phyloP scores from a whole-genome alignment of 2,113 vertebrate genomes.

The Epinephelus moara region DNA sequence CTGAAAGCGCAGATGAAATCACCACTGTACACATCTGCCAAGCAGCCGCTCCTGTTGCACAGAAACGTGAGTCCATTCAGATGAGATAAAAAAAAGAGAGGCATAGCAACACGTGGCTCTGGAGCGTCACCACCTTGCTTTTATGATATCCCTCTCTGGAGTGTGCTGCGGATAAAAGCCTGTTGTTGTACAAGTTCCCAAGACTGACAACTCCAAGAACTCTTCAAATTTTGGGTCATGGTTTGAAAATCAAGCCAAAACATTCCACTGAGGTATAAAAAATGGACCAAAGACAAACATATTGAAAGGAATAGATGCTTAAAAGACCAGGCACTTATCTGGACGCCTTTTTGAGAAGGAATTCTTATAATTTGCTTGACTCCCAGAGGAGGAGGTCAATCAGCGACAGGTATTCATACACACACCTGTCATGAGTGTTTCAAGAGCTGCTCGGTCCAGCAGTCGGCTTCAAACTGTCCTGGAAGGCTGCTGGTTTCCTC shows the following conservation, averaged over 20 bases:
- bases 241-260: slow-evolving; percentile 51
- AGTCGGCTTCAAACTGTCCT: slow-evolving; percentile 35
- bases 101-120: slow-evolving; percentile 56
- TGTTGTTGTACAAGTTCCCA: slow-evolving; percentile 48
- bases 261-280: slow-evolving; percentile 61
- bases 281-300: slow-evolving; percentile 37
- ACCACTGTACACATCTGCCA: slow-evolving; percentile 78
- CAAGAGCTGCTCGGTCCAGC: slow-evolving; percentile 17
- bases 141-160: slow-evolving; percentile 36
- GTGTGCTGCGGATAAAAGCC: slow-evolving; percentile 15
- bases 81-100: slow-evolving; percentile 43
- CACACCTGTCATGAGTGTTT: slow-evolving; percentile 50
- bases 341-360: slow-evolving; percentile 1
- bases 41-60: slow-evolving; percentile 64
- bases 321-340: slow-evolving; percentile 23
- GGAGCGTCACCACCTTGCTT: slow-evolving; percentile 54
- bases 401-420: slow-evolving; percentile 31
- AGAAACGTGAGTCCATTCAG: slow-evolving; percentile 66
- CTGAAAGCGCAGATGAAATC: slow-evolving; percentile 61
- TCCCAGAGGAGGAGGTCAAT: slow-evolving; percentile 24
- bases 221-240: slow-evolving; percentile 29
- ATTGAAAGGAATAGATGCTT: slow-evolving; percentile 17
- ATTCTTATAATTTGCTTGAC: slow-evolving; percentile 31
- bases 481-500: slow-evolving; percentile 25
- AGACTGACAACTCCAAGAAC: slow-evolving; percentile 57